phyloP scores from a whole-genome alignment of 2,797 vertebrate species.

The Oreonectes daqikongensis region DNA sequence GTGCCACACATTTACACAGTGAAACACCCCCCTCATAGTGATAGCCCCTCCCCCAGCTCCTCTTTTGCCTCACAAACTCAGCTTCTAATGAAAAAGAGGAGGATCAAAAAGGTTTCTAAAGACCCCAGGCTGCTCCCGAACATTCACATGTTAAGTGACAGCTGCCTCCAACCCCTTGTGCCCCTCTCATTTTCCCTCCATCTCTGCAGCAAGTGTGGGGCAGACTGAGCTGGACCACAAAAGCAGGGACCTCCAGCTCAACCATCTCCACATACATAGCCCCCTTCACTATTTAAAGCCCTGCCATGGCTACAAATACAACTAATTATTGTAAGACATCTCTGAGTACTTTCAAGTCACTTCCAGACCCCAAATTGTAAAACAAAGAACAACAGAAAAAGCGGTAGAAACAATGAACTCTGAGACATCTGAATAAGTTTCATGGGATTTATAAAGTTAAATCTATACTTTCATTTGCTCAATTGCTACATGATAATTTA shows the following conservation, averaged over 20 bases:
- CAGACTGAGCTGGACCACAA: constrained; percentile 69
- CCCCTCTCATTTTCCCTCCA: constrained; percentile 46
- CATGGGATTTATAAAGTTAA: not conserved
- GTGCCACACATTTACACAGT: constrained; percentile 69
- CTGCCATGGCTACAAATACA: constrained; percentile 72
- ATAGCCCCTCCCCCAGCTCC: constrained; percentile 62
- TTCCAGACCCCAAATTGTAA: constrained; percentile 62
- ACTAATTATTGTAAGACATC: constrained; percentile 83
- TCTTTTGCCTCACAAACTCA: constrained; percentile 76
- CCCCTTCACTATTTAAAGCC: constrained; percentile 71
- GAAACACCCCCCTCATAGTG: constrained; percentile 66
- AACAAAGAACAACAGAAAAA: constrained; percentile 62
- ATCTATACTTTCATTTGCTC: constrained; percentile 1
- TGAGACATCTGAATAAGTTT: not conserved
- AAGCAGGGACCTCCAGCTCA: constrained; percentile 75
- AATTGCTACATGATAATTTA: constrained; percentile 23
- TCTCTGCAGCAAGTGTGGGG: constrained; percentile 62
- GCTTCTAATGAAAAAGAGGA: constrained; percentile 66
- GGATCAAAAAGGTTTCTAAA: constrained; percentile 76
- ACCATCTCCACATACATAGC: constrained; percentile 64
- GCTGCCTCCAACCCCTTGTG: constrained; percentile 77
- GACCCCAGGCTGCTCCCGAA: constrained; percentile 74
- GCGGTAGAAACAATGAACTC: constrained; percentile 44
- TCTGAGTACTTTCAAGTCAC: constrained; percentile 76
- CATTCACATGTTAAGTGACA: constrained; percentile 89